Percentiles rank a stretch among this genome's conserved stretches.
Evolutionary conservation across 2,888 invertebrate species (phyloP).

Genomic region (Iphiclides podalirius): DNA sequence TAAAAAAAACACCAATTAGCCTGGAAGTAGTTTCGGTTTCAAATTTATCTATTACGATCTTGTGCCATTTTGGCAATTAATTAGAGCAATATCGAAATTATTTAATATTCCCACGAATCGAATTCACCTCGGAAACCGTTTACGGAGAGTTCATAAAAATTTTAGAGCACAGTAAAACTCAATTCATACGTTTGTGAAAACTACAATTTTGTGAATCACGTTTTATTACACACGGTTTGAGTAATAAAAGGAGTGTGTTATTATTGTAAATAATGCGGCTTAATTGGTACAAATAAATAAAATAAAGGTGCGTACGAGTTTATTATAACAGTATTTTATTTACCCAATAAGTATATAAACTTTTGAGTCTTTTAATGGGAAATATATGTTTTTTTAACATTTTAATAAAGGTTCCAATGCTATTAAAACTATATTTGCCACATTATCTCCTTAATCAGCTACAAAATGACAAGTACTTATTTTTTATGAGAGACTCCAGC

Average conservation of each 20-base stretch:
- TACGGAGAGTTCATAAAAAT: constrained; percentile 5
- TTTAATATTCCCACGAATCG: constrained; percentile 11
- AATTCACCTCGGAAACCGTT: background rate
- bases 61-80: background rate
- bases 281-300: constrained; percentile 20
- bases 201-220: constrained; percentile 17
- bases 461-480: constrained; percentile 28
- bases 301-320: constrained; percentile 5
- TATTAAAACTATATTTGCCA: constrained; percentile 7
- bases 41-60: no score
- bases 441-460: constrained; percentile 1
- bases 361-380: constrained; percentile 5
- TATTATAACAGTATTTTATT: constrained; percentile 12
- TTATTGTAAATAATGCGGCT: constrained; percentile 17
- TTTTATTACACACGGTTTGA: constrained; percentile 4
- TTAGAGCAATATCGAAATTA: background rate
- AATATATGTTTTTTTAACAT: constrained; percentile 15
- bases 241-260: constrained; percentile 13
- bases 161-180: constrained; percentile 19
- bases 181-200: constrained; percentile 16
- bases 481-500: no score
- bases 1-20: no score
- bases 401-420: constrained; percentile 3
- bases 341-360: constrained; percentile 11
- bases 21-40: no score